A percentile compares a stretch with the other conserved stretches of the same genome.
Evolutionary conservation across 64 coral and sea anemone species (phyloP).

Genomic region (Porites lutea): DNA sequence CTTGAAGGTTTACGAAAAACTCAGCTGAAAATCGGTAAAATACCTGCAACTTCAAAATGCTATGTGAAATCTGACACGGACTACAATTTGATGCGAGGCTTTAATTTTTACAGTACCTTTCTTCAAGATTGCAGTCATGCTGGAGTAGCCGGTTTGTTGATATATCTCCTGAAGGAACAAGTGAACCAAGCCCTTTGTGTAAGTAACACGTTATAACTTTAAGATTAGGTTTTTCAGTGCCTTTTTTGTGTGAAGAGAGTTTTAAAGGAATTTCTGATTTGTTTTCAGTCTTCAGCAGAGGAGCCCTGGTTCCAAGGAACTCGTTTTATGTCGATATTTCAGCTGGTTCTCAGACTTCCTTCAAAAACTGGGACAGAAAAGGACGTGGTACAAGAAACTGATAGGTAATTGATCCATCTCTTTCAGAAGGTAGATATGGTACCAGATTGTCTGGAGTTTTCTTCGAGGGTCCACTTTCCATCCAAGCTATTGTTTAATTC

Average conservation of each 20-base stretch:
- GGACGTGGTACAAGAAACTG: slow-evolving; percentile 64
- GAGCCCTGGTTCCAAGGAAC: slow-evolving; percentile 60
- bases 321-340: slow-evolving; percentile 39
- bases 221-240: background rate
- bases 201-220: background rate
- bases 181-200: slow-evolving; percentile 51
- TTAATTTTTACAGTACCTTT: background rate
- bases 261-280: background rate
- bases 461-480: no score
- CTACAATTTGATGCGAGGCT: no score
- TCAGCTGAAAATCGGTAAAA: no score
- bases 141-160: slow-evolving; percentile 58
- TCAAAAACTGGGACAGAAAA: slow-evolving; percentile 21
- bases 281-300: slow-evolving; percentile 32
- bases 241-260: background rate
- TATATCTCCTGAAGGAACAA: slow-evolving; percentile 62
- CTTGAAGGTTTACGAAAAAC: no score
- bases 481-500: no score
- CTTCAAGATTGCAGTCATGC: slow-evolving; percentile 58
- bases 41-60: no score
- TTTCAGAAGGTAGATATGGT: no score
- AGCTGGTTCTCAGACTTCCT: slow-evolving; percentile 40
- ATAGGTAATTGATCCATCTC: slow-evolving; percentile 20
- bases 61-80: no score
- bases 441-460: no score